Percentiles rank a stretch among this genome's conserved stretches.
Evolutionary conservation across 2,888 invertebrate genomes (phyloP).

Genomic region (Ariolimax columbianus): DNA sequence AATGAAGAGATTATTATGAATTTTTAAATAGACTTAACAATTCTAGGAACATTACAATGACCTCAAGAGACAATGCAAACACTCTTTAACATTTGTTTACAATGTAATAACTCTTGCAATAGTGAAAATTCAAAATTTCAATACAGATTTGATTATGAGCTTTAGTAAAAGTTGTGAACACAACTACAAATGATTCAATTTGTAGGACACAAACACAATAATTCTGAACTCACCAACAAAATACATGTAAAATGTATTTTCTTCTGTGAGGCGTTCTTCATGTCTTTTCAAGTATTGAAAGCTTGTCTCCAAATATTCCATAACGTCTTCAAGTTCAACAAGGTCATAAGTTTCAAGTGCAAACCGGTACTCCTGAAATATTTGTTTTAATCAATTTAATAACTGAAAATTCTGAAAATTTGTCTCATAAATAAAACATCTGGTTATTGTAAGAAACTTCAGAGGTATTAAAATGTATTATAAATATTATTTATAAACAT

Average conservation of each 20-base stretch:
- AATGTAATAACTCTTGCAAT: too few relatives aligned
- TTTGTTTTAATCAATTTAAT: background rate
- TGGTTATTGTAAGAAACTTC: background rate
- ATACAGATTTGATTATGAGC: too few relatives aligned
- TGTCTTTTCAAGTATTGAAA: slow-evolving; percentile 28
- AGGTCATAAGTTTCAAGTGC: slow-evolving; percentile 64
- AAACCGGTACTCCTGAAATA: slow-evolving; percentile 59
- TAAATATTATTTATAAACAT: background rate
- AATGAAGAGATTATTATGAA: too few relatives aligned
- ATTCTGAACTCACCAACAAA: slow-evolving; percentile 17
- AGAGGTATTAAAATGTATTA: background rate
- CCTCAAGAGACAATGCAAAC: too few relatives aligned
- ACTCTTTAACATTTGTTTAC: too few relatives aligned
- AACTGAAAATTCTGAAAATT: background rate
- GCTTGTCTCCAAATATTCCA: slow-evolving; percentile 55
- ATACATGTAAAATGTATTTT: slow-evolving; percentile 18
- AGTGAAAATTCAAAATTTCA: too few relatives aligned
- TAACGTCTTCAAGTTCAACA: slow-evolving; percentile 59
- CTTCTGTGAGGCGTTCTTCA: background rate
- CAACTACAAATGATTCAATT: background rate
- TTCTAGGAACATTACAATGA: too few relatives aligned
- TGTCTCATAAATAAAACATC: background rate
- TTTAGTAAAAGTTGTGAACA: too few relatives aligned
- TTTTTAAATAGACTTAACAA: too few relatives aligned
- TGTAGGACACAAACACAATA: background rate